Evolutionary conservation across 2,113 vertebrate genomes (phyloP).

Genomic region (Elephas maximus): DNA sequence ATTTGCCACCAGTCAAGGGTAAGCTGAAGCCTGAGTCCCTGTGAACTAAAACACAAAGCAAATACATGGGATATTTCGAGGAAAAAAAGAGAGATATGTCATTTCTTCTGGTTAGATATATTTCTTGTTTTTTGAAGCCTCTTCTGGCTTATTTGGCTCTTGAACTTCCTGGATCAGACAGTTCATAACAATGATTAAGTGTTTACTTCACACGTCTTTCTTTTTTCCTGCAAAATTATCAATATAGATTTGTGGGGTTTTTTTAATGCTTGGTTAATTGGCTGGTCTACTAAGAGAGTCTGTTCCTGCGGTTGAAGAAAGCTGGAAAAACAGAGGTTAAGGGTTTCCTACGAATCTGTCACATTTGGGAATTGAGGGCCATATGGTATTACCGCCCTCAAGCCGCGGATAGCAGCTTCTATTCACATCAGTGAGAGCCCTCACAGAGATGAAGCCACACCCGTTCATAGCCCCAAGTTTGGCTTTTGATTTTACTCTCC

Average conservation of each 20-base stretch:
- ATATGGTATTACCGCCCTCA: conserved; percentile 78
- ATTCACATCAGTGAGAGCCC: conserved; percentile 41
- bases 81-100: not conserved
- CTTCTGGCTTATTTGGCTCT: conserved; percentile 63
- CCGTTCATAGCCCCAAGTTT: not conserved
- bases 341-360: conserved; percentile 82
- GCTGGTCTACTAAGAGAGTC: conserved; percentile 74
- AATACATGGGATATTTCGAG: not conserved
- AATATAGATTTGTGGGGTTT: conserved; percentile 87
- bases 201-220: conserved; percentile 85
- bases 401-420: conserved; percentile 69
- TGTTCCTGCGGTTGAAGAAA: conserved; percentile 85
- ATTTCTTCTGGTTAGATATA: not conserved
- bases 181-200: conserved; percentile 73
- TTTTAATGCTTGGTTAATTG: conserved; percentile 87
- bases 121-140: not conserved
- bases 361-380: conserved; percentile 74
- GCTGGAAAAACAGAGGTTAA: conserved; percentile 83
- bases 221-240: conserved; percentile 81
- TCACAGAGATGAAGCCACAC: conserved; percentile 57
- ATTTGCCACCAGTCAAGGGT: conserved; percentile 81
- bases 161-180: conserved; percentile 28
- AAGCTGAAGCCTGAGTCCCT: conserved; percentile 46
- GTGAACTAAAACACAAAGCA: not conserved
- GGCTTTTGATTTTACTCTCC: conserved; percentile 36